Base-by-base conservation (phyloP, 2,888 invertebrate species). In the Drosophila demipolita region DNA sequence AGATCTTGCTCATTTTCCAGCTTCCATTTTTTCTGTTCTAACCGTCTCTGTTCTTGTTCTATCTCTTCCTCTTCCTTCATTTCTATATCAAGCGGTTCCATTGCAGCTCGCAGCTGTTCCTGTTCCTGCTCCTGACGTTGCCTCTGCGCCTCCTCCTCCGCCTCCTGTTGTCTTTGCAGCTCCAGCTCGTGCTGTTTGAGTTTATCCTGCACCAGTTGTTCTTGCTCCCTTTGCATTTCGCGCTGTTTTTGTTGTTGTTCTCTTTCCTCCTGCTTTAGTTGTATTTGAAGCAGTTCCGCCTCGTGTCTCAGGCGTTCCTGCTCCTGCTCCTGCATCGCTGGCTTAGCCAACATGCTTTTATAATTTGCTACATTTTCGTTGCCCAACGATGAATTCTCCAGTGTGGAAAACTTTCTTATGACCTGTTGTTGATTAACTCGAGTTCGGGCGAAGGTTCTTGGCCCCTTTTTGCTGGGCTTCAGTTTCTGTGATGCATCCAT, bases 1-100 rank as follows among this genome's bases (percentile, higher is more conserved):
- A 12, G 42, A 9, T 65, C 48, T 36, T 48, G 33, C 8, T 70
- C 49, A 15, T 12, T 20, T 23, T 50, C 57, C 2, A 50, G 62
- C 33, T 62, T 33, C 20, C 38, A 35, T 40, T 59, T 45, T 12
- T 48, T 32, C 12, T 48, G 49, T n/a, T 53, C 70, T 5, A 2
- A 36, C 15, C 32, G 23, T 15, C 59, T 54, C 20, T 66, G 42
- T 12, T 62, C 45, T 3, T 59, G 32, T 2, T 40, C 29, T 1
- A 33, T 42, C 20, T 50, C n/a, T 9, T 79, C 66, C 17, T 62
- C 50, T 15, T 69, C 54, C 12, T 61, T 61, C 9, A 20, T 57
- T 45, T 15, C 45, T 23, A 45, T 23, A 23, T 45, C 45, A 45
- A 45, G 8, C 23, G 23, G 15, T 45, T 23, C 20, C 8, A 8